A percentile compares a stretch with the other conserved stretches of the same genome.
Evolutionary conservation across 2,113 vertebrate species (phyloP).

Genomic region (Sminthopsis crassicaudata): DNA sequence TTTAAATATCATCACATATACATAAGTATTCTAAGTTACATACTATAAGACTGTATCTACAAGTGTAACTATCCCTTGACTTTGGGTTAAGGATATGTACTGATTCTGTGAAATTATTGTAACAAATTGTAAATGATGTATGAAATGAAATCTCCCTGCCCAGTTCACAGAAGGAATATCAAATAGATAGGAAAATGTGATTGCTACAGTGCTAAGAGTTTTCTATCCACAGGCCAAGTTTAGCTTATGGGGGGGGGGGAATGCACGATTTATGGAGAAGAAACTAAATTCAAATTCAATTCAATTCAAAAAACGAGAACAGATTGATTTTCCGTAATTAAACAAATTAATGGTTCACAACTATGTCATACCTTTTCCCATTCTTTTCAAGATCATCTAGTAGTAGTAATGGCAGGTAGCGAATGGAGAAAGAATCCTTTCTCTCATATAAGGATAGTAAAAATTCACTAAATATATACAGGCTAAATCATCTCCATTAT

Average conservation of each 20-base stretch:
- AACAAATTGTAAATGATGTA: conserved; percentile 60
- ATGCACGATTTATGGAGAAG: conserved; percentile 49
- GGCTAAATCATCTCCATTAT: not conserved
- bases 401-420: not conserved
- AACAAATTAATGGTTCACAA: not conserved
- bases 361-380: not conserved
- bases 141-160: conserved; percentile 73
- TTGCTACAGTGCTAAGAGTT: conserved; percentile 66
- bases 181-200: conserved; percentile 50
- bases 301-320: not conserved
- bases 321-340: not conserved
- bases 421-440: not conserved
- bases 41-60: not conserved
- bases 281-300: conserved; percentile 16
- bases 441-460: not conserved
- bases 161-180: conserved; percentile 8
- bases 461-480: not conserved
- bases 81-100: conserved; percentile 45
- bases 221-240: conserved; percentile 60
- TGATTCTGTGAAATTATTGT: conserved; percentile 32
- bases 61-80: conserved; percentile 42
- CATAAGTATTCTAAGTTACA: not conserved
- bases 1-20: not conserved
- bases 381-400: not conserved
- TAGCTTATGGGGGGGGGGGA: conserved; percentile 50